A percentile compares a stretch with the other conserved stretches of the same genome.
These are phyloP conservation scores for Parotocinclus haroldoi DNA, from an alignment of 2,797 vertebrate species.

Conservation along the genomic window DNA sequence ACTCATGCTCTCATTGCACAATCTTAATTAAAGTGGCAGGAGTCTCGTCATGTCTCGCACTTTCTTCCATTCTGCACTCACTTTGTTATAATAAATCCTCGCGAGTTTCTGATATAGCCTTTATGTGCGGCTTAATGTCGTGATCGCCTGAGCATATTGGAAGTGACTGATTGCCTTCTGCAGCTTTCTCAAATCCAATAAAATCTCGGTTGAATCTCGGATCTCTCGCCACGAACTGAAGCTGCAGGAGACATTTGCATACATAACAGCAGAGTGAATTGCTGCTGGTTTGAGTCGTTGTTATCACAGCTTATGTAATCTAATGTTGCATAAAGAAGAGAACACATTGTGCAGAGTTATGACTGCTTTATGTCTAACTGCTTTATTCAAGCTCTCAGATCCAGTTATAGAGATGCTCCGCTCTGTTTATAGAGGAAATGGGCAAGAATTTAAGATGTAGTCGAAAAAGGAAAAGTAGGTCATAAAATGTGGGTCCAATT, in stretches of 20 bases:
- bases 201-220: conserved; percentile 9
- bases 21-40: conserved; percentile 8
- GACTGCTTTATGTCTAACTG: neutral
- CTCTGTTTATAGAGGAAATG: neutral
- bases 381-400: no score
- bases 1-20: neutral
- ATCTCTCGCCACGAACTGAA: neutral
- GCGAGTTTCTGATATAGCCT: conserved; percentile 6
- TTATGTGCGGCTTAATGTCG: neutral
- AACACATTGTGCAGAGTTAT: neutral
- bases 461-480: no score
- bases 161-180: conserved; percentile 15
- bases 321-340: conserved; percentile 13
- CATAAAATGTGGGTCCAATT: no score
- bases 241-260: conserved; percentile 23
- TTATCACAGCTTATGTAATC: conserved; percentile 23
- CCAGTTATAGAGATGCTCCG: neutral
- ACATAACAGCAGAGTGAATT: conserved; percentile 18
- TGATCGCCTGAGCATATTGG: neutral
- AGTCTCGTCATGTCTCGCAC: neutral
- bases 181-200: conserved; percentile 26
- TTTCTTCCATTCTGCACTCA: neutral
- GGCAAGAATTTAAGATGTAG: neutral
- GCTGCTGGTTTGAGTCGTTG: neutral
- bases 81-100: conserved; percentile 7